phyloP scores from a whole-genome alignment of 2,113 vertebrate species.

The Calidris pugnax region DNA sequence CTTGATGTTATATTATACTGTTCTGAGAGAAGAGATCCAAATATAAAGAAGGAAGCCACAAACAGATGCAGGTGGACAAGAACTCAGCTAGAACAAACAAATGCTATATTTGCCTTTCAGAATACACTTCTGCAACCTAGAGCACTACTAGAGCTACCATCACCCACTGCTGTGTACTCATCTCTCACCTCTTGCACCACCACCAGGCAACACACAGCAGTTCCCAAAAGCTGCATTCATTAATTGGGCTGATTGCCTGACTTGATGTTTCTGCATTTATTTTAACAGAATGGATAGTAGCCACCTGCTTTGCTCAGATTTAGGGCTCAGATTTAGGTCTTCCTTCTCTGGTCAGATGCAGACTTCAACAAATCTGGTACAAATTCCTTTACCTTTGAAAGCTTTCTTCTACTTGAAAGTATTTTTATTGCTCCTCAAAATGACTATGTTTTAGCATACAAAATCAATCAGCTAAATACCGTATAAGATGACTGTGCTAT shows the following conservation, averaged over 20 bases:
- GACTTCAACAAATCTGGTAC: background rate
- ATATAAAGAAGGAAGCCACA: background rate
- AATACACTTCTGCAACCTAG: background rate
- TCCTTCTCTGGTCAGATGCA: background rate
- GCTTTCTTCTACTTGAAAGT: background rate
- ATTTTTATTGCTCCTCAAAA: slow-evolving; percentile 43
- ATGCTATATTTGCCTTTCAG: background rate
- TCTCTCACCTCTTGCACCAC: background rate
- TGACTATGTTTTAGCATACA: slow-evolving; percentile 33
- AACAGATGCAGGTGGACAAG: background rate
- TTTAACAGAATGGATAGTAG: background rate
- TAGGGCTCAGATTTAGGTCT: background rate
- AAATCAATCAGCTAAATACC: slow-evolving; percentile 61
- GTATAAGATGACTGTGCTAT: slow-evolving; percentile 29
- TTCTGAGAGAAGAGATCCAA: background rate
- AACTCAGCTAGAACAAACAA: background rate
- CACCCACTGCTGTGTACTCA: background rate
- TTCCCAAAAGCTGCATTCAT: background rate
- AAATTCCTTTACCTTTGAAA: slow-evolving; percentile 5
- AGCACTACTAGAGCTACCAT: background rate
- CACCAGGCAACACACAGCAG: background rate
- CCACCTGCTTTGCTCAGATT: background rate
- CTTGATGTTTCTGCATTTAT: background rate
- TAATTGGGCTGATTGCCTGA: background rate
- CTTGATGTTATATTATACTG: background rate